Evolutionary conservation across 2,888 invertebrate species (phyloP), one percentile per base, ranked within the genome.

Genomic region (Drosophila helvetica): DNA sequence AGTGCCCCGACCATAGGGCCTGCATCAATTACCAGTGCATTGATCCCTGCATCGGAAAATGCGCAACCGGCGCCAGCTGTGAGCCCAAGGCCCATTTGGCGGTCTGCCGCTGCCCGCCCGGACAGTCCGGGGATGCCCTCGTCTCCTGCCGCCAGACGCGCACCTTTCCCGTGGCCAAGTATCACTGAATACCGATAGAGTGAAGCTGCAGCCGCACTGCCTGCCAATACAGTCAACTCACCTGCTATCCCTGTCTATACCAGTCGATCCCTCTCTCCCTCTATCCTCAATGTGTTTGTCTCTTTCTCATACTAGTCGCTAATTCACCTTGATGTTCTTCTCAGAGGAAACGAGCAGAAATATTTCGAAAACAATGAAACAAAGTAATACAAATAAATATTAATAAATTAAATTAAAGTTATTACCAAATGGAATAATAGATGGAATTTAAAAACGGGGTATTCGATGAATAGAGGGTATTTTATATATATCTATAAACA

Each of bases 81-180:
- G 95, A 95, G 90, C 94, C 95, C 0, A 93, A 96, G 64, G 93
- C 95, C 33, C 96, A 97, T 91, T 93, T 96, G 56, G 96, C 97
- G 5, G 96, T 97, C 45, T 97, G 97, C 90, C 96, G 96, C 2
- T 97, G 97, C 79, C 95, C 95, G 1, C 92, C 93, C 42, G 96
- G 96, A 89, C 91, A 92, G 64, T 92, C 93, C 46, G 94, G 94
- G 19, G 94, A 94, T 86, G 94, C 94, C 1, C 91, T 94, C 15
- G 92, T 94, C 67, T 93, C 93, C 87, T 94, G 94, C 87, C 93
- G 94, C 78, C 90, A 90, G 78, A 81, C 91, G 12, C 90, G 92
- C 75, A 84, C 77, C 45, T 90, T 87, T 60, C 92, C 92, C 42
- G 91, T 92, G 73, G 92, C 92, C 65, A 91, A 91, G 70, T 92